phyloP scores from a whole-genome alignment of 2,888 invertebrate genomes.

The Andrena marginata region DNA sequence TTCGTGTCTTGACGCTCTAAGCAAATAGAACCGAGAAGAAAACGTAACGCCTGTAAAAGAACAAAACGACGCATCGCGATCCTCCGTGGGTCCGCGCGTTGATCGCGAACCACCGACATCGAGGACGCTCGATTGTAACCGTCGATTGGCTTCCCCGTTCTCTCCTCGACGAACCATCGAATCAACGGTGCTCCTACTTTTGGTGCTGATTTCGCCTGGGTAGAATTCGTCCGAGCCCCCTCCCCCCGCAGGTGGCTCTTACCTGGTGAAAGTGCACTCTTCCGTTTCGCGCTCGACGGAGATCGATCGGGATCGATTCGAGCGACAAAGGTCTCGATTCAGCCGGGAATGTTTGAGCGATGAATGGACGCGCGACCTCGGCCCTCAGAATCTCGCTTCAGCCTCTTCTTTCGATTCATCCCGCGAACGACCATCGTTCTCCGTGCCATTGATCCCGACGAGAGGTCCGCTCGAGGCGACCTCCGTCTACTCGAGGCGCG shows the following conservation, averaged over 20 bases:
- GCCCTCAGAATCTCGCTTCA: slow-evolving; percentile 4
- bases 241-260: slow-evolving; percentile 12
- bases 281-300: background rate
- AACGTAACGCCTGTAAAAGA: slow-evolving; percentile 27
- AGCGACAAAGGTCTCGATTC: slow-evolving; percentile 1
- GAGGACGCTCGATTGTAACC: slow-evolving; percentile 38
- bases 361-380: slow-evolving; percentile 10
- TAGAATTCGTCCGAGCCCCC: background rate
- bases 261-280: background rate
- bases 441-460: slow-evolving; percentile 59
- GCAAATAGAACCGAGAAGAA: slow-evolving; percentile 55
- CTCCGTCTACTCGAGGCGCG: slow-evolving; percentile 91
- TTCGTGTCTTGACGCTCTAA: slow-evolving; percentile 35
- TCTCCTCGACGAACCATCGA: slow-evolving; percentile 24
- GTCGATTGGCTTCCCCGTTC: slow-evolving; percentile 38
- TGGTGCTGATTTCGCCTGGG: background rate
- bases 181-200: slow-evolving; percentile 9
- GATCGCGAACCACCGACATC: slow-evolving; percentile 8
- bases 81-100: slow-evolving; percentile 22
- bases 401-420: background rate
- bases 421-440: slow-evolving; percentile 47
- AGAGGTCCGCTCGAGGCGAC: background rate
- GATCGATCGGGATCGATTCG: slow-evolving; percentile 12
- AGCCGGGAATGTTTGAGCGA: slow-evolving; percentile 32
- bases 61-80: slow-evolving; percentile 52